Evolutionary conservation across 92 coral and sea anemone species (phyloP).

Genomic region (Epizoanthus stellaris): DNA sequence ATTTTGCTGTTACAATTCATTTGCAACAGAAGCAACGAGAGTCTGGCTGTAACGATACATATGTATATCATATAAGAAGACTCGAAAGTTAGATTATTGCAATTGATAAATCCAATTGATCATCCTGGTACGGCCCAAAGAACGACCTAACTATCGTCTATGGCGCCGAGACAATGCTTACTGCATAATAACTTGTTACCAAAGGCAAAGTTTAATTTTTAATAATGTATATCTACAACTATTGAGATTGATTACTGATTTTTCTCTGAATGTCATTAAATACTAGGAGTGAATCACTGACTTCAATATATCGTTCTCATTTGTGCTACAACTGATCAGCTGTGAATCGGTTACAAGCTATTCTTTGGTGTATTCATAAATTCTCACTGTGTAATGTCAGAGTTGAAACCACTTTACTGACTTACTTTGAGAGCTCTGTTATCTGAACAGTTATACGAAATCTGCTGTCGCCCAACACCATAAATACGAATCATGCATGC

Average conservation of each 20-base stretch:
- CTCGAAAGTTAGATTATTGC: background rate
- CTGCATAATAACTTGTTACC: background rate
- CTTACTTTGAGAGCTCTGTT: background rate
- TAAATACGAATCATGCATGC: background rate
- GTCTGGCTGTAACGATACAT: background rate
- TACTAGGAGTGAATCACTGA: no score
- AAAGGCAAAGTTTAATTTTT: background rate
- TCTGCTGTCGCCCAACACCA: background rate
- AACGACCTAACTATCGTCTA: background rate
- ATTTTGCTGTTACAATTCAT: no score
- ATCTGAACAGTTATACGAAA: background rate
- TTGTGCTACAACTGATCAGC: no score
- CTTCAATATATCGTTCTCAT: no score
- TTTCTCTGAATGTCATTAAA: no score
- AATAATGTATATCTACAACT: no score
- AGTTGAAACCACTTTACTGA: background rate
- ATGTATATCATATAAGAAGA: background rate
- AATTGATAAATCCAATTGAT: background rate
- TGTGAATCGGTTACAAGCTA: background rate
- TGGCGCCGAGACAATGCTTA: background rate
- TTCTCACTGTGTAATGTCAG: background rate
- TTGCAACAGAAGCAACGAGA: background rate
- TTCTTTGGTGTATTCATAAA: no score
- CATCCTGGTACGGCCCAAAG: conserved; percentile 16
- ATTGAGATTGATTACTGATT: no score